phyloP scores from a whole-genome alignment of 2,113 vertebrate species.

The Edolisoma coerulescens region DNA sequence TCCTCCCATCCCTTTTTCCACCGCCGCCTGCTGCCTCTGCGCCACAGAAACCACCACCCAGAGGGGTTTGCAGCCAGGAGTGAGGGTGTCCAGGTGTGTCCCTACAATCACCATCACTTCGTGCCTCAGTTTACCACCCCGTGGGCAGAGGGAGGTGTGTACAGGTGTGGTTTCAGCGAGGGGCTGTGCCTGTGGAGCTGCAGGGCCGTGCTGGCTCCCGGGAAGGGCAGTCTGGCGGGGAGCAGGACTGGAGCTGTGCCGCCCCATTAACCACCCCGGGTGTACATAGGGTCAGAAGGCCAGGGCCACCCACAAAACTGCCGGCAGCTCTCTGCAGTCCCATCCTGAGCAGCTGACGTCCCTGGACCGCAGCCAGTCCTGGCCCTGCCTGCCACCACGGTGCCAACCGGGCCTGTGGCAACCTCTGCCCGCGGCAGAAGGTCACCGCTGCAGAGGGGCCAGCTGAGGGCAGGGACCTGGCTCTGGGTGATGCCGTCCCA shows the following conservation, averaged over 20 bases:
- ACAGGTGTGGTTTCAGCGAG: not conserved
- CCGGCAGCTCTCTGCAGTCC: not conserved
- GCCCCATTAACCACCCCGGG: constrained; percentile 47
- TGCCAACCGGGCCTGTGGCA: not conserved
- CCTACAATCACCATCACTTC: too few relatives aligned
- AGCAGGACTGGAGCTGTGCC: not conserved
- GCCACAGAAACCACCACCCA: accelerated
- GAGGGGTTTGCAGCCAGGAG: not conserved
- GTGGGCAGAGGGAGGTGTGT: not conserved
- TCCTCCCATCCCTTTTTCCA: not conserved
- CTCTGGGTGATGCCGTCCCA: not conserved
- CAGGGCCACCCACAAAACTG: not conserved
- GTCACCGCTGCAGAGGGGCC: not conserved
- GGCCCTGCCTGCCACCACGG: not conserved
- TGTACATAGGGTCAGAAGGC: constrained; percentile 38
- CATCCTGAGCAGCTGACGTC: constrained; percentile 21
- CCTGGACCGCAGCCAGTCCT: not conserved
- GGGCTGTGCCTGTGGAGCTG: accelerated
- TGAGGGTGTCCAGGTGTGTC: accelerated
- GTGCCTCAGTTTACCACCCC: not conserved
- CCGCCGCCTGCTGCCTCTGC: not conserved
- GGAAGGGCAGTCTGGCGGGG: not conserved
- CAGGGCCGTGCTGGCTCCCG: accelerated
- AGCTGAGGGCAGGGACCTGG: not conserved
- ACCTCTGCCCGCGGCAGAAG: constrained; percentile 18